Evolutionary conservation across 2,888 invertebrate species (phyloP).

Genomic region (Horisme vitalbata): DNA sequence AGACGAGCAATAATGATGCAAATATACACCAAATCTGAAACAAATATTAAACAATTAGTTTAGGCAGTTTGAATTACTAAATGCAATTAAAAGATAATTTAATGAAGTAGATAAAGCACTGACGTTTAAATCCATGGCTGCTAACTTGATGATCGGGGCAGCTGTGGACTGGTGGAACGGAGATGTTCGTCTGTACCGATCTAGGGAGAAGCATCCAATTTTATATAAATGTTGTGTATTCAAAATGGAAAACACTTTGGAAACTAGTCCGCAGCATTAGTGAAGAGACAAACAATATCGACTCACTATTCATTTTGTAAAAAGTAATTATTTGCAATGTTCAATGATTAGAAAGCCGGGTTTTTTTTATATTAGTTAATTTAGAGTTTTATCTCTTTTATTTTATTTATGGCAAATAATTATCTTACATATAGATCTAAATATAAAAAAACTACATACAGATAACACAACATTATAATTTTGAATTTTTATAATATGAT

Average conservation of each 20-base stretch:
- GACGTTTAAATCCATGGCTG: conserved; percentile 54
- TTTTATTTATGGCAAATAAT: too few relatives aligned
- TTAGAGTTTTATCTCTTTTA: too few relatives aligned
- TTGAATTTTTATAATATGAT: too few relatives aligned
- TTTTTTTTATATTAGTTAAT: neutral
- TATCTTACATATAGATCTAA: too few relatives aligned
- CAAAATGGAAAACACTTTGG: conserved; percentile 46
- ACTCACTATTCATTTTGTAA: conserved; percentile 25
- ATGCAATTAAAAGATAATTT: neutral
- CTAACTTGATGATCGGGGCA: conserved; percentile 37
- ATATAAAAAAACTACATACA: too few relatives aligned
- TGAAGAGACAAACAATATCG: conserved; percentile 35
- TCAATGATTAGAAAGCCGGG: too few relatives aligned
- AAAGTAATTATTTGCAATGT: too few relatives aligned
- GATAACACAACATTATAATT: too few relatives aligned
- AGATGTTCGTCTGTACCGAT: conserved; percentile 49
- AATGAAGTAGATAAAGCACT: conserved; percentile 31
- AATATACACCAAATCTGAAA: conserved; percentile 54
- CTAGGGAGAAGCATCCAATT: conserved; percentile 49
- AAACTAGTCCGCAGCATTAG: conserved; percentile 44
- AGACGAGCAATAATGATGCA: conserved; percentile 38
- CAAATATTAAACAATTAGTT: conserved; percentile 18
- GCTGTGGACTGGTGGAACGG: conserved; percentile 42
- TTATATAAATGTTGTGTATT: conserved; percentile 59
- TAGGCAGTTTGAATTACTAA: neutral